phyloP scores from a whole-genome alignment of 2,113 vertebrate species.

The Aix galericulata region DNA sequence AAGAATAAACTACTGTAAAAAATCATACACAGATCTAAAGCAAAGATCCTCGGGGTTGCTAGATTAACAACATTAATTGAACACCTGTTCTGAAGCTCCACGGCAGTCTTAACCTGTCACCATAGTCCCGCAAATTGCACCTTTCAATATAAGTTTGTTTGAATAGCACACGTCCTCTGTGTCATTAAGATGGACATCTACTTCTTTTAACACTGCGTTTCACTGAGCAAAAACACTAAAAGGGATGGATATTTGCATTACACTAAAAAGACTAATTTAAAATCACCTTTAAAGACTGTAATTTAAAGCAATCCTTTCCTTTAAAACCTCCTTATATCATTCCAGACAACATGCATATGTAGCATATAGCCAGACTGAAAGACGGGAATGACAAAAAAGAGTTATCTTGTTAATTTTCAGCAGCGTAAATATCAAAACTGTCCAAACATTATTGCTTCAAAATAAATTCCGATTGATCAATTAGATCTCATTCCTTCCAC shows the following conservation, averaged over 20 bases:
- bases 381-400: neutral
- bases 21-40: neutral
- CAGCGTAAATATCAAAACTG: neutral
- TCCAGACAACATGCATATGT: neutral
- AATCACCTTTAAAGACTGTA: neutral
- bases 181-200: neutral
- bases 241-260: neutral
- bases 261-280: neutral
- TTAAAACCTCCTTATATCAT: neutral
- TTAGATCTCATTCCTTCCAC: neutral
- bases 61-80: neutral
- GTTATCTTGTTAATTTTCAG: neutral
- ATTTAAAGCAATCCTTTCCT: neutral
- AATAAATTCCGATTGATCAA: neutral
- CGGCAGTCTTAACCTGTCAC: neutral
- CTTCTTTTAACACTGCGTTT: neutral
- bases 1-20: neutral
- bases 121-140: neutral
- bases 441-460: neutral
- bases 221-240: neutral
- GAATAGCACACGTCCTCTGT: neutral
- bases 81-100: neutral
- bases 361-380: neutral
- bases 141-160: neutral
- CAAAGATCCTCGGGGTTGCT: neutral